Percentiles rank a stretch among this genome's conserved stretches.
phyloP scores from a whole-genome alignment of 2,888 invertebrate genomes.

The Girardia tigrina region DNA sequence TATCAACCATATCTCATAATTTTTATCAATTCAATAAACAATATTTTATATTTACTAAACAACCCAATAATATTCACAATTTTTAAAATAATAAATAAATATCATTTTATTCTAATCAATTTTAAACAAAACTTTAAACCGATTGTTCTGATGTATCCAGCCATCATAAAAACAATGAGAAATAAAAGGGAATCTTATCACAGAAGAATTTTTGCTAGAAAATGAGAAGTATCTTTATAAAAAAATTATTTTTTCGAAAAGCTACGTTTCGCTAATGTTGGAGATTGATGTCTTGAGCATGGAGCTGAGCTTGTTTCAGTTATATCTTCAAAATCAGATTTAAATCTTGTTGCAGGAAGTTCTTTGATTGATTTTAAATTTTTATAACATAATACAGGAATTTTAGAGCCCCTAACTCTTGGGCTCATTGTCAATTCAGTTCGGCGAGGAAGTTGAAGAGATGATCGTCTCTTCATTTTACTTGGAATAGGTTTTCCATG shows the following conservation, averaged over 20 bases:
- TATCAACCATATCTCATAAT: too few relatives aligned
- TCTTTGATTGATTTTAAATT: neutral
- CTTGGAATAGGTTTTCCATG: neutral
- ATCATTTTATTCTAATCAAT: neutral
- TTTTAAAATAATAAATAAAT: neutral
- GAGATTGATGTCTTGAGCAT: conserved; percentile 2
- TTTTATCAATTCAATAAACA: too few relatives aligned
- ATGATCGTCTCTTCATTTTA: neutral
- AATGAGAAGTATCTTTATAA: neutral
- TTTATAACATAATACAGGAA: neutral
- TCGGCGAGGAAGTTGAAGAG: neutral
- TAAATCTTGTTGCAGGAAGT: neutral
- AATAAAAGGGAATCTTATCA: conserved; percentile 13
- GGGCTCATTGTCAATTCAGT: neutral
- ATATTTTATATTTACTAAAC: too few relatives aligned
- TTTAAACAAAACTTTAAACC: conserved; percentile 11
- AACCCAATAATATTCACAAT: too few relatives aligned
- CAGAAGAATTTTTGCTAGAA: neutral
- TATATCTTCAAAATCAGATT: neutral
- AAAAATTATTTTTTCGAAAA: neutral
- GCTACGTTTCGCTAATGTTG: neutral
- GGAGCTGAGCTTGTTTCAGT: conserved; percentile 17
- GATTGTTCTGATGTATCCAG: neutral
- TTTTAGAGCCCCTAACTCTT: neutral
- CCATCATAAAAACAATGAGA: conserved; percentile 5